These are phyloP conservation scores for Zapus hudsonius DNA, from an alignment of 2,113 vertebrate species.

Conservation along the genomic window DNA sequence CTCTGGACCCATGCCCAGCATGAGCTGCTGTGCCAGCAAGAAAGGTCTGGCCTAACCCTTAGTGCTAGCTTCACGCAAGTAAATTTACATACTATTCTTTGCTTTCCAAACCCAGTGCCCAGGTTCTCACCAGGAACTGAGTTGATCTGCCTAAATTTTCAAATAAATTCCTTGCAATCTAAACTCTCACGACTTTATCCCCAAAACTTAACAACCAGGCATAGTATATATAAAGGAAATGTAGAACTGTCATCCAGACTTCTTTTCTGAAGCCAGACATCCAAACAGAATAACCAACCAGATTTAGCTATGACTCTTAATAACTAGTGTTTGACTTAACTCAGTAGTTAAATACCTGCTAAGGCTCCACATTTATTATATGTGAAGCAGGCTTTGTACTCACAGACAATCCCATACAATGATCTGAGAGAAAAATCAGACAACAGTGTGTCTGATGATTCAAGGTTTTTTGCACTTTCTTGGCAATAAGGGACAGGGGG, in stretches of 20 bases:
- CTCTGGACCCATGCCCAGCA: neutral
- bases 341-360: neutral
- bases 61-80: slow-evolving; percentile 65
- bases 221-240: neutral
- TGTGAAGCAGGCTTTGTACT: neutral
- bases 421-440: neutral
- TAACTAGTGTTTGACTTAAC: neutral
- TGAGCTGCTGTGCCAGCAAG: slow-evolving; percentile 30
- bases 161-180: slow-evolving; percentile 15
- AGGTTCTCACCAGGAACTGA: slow-evolving; percentile 11
- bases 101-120: neutral
- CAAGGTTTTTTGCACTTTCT: neutral
- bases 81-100: neutral
- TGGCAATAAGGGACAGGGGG: neutral
- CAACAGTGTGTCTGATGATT: neutral
- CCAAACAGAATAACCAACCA: neutral
- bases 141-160: slow-evolving; percentile 5
- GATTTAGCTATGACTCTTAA: neutral
- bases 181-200: slow-evolving; percentile 18
- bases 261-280: slow-evolving; percentile 25
- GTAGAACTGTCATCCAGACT: neutral
- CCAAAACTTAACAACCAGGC: slow-evolving; percentile 27
- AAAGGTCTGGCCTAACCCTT: slow-evolving; percentile 82
- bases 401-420: neutral
- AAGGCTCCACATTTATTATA: neutral